Base-by-base conservation (phyloP, 2,113 vertebrate genomes). In the Apistogramma diplotaenia region DNA sequence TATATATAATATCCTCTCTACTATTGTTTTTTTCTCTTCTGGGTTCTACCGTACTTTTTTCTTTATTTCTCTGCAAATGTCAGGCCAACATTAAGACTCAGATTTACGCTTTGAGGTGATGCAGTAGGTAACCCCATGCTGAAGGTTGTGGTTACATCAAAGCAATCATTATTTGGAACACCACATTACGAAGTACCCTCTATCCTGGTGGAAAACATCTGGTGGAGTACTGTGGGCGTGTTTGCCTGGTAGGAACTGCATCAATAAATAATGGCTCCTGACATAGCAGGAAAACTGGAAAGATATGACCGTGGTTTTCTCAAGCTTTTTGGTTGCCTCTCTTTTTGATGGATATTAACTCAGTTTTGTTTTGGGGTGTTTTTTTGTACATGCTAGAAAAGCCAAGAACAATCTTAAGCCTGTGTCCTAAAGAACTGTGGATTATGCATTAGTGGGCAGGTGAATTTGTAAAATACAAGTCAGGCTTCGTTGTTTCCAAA, bases 51-150 rank as follows among this genome's bases (percentile, higher is more conserved):
- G n/a, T n/a, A n/a, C n/a, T n/a, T n/a, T n/a, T n/a, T n/a, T n/a
- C n/a, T n/a, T n/a, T n/a, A n/a, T n/a, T n/a, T 71, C 75, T 58
- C 62, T 53, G 60, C 53, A 87, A 83, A 79, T 67, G 57, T 46
- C 71, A 81, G 19, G 19, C n/a, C 23, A 8, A 40, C 3, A 5
- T 81, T 53, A 67, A 67, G 8, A 31, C 43, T 70, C 70, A 85
- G 40, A 37, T 51, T 37, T 37, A 3, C 6, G 55, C 27, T 21
- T 59, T 27, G 16, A 65, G 67, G 65, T 18, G 9, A 85, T 82
- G 23, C 37, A 79, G 25, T 15, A 60, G 37, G 72, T 74, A 59
- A 86, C 70, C 59, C 11, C 4, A 9, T 57, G 74, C 70, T 8
- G 16, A 27, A 59, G 74, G 84, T 78, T 71, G 76, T 54, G 78